Conservation (phyloP, 1,140 invertebrate genomes). For the Drosophila kepulauana region DNA sequence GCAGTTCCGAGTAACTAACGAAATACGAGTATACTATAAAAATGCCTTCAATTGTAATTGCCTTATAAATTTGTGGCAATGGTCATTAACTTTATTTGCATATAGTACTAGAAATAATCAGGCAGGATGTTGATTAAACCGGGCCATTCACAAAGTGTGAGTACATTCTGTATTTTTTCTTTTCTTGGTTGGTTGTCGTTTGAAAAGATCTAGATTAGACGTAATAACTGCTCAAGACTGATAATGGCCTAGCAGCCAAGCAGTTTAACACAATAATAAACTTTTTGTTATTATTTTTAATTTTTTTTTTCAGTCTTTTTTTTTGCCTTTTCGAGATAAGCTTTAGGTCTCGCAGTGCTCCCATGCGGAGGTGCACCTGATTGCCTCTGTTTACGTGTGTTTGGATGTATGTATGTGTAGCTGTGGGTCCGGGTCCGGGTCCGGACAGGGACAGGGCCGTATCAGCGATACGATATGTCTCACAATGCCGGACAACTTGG, state of each 20-base stretch:
- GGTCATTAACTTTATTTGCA: constrained; percentile 68
- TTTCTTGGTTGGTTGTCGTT: too few species aligned
- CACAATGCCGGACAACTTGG: constrained; percentile 43
- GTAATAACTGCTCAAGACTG: constrained; percentile 56
- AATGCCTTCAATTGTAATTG: constrained; percentile 20
- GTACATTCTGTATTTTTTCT: constrained; percentile 22
- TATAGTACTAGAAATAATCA: constrained; percentile 52
- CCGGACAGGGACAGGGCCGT: constrained; percentile 20
- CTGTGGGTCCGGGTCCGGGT: background rate
- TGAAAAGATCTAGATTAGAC: constrained; percentile 67
- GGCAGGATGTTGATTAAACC: constrained; percentile 74
- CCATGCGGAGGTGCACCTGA: constrained; percentile 22
- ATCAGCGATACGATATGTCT: constrained; percentile 76
- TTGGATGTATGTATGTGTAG: too few species aligned
- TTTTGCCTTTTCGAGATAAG: constrained; percentile 45
- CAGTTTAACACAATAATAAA: constrained; percentile 66
- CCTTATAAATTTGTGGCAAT: constrained; percentile 42
- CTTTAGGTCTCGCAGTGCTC: background rate
- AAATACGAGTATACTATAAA: constrained; percentile 17
- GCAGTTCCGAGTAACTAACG: background rate
- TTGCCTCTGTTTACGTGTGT: constrained; percentile 16
- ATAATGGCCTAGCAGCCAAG: constrained; percentile 37
- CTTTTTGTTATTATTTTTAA: constrained; percentile 41
- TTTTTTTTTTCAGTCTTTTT: background rate
- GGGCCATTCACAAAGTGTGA: constrained; percentile 15